Base-by-base conservation (phyloP, 92 coral and sea anemone species). In the Zoanthus sociatus region DNA sequence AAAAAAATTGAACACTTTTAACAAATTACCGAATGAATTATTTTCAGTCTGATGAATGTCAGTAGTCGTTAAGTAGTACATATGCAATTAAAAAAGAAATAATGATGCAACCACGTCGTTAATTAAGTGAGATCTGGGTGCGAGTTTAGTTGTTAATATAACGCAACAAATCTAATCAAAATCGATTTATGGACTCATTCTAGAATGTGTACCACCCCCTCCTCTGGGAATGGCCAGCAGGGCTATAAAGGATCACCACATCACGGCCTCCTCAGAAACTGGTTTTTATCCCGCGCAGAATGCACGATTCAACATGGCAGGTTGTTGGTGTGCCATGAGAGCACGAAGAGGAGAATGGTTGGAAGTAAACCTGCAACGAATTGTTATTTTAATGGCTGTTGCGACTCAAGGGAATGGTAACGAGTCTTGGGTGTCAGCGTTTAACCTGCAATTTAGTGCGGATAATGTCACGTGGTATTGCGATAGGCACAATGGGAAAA, bases 381-480 rank as follows among this genome's bases (percentile, higher is more conserved):
- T 71, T 6, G 90, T 74, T 71, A 92, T 86, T 15, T 76, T 93
- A 5, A 64, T 94, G 87, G 94, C 95, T 30, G 78, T 94, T 68
- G 91, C 90, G 13, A 87, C 92, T n/a, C 96, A 94, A 70, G 98
- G 98, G 77, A 48, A 33, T 47, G 87, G 70, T n/a, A 71, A 84
- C 16, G 86, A 89, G 50, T 90, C 92, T 0, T 91, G 94, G 93
- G 91, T 94, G 16, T 71, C 66, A 30, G 86, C 91, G 30, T 94
- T 88, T 51, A 93, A 91, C 70, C 31, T 94, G 14, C 91, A 89
- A 86, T 94, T 87, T 71, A 94, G 98, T 48, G 84, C 21, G 21
- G 93, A 94, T 48, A 54, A 67, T 42, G 81, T 48, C 71, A 89
- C 86, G 18, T 94, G 98, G 98, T 91, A 89, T 76, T 94, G 98